A percentile compares a stretch with the other conserved stretches of the same genome.
These are phyloP conservation scores for Holcopasites calliopsidis DNA, from an alignment of 1,140 invertebrate species.

Conservation along the genomic window DNA sequence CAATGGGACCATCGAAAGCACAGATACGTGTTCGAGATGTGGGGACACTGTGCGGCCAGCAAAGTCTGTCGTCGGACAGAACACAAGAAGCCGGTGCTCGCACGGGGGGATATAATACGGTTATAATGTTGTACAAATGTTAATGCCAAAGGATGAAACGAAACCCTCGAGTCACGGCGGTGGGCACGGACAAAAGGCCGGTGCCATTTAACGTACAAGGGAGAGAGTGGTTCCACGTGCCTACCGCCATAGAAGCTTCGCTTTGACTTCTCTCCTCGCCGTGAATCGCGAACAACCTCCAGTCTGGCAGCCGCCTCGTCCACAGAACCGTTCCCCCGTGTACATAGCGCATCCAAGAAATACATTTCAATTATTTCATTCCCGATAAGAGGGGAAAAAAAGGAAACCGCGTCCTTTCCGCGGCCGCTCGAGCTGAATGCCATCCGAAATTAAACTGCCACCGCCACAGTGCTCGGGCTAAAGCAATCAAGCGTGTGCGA, in stretches of 20 bases:
- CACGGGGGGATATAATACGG: not conserved
- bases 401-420: too few species aligned
- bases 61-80: not conserved
- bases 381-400: too few species aligned
- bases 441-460: too few species aligned
- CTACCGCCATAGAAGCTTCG: not conserved
- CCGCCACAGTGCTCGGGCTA: not conserved
- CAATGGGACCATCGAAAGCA: not conserved
- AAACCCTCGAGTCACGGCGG: conserved; percentile 12
- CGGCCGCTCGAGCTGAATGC: too few species aligned
- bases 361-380: too few species aligned
- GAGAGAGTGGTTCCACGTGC: conserved; percentile 5
- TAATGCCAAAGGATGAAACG: conserved; percentile 25
- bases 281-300: not conserved
- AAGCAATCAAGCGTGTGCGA: not conserved
- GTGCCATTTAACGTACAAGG: conserved; percentile 5
- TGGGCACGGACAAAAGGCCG: conserved; percentile 11
- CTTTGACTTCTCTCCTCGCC: not conserved
- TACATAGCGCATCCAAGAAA: too few species aligned
- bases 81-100: not conserved
- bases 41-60: not conserved
- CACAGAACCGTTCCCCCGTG: not conserved
- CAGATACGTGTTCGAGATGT: conserved; percentile 4
- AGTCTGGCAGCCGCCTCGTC: not conserved
- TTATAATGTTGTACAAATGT: conserved; percentile 27